A percentile compares a stretch with the other conserved stretches of the same genome.
Conservation (phyloP, 2,113 vertebrate species). For the Nicator chloris region DNA sequence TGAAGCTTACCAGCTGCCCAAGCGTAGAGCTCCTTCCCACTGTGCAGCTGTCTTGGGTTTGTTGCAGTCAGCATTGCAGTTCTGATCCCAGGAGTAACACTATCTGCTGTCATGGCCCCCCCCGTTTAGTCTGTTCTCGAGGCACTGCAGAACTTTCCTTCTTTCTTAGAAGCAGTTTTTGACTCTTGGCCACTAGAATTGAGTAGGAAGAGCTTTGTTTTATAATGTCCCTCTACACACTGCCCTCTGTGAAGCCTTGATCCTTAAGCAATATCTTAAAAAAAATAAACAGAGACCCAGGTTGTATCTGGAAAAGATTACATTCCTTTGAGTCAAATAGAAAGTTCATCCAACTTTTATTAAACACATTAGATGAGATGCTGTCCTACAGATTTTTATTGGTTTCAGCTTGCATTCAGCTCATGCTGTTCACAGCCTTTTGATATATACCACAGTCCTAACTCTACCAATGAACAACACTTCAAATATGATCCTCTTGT, state of each 20-base stretch:
- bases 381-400: conserved; percentile 20
- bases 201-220: conserved; percentile 35
- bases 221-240: not conserved
- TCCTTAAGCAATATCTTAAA: conserved; percentile 5
- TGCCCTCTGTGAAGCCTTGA: conserved; percentile 2
- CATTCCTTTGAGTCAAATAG: conserved; percentile 4
- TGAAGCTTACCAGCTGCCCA: conserved; percentile 7
- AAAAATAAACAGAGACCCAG: not conserved
- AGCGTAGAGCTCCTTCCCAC: not conserved
- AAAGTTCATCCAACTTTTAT: conserved; percentile 48
- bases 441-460: not conserved
- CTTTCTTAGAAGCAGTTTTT: conserved; percentile 37
- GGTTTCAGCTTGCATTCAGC: conserved; percentile 27
- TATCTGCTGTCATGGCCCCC: not conserved
- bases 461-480: not conserved
- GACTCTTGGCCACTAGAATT: not conserved
- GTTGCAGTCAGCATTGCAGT: not conserved
- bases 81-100: not conserved
- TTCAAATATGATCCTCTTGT: not conserved
- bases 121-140: not conserved
- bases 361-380: not conserved
- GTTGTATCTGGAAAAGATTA: conserved; percentile 55
- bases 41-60: not conserved
- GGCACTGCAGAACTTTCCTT: not conserved
- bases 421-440: not conserved